Percentiles rank a stretch among this genome's conserved stretches.
These are phyloP conservation scores for Catocala nupta DNA, from an alignment of 2,888 invertebrate species.

Conservation along the genomic window DNA sequence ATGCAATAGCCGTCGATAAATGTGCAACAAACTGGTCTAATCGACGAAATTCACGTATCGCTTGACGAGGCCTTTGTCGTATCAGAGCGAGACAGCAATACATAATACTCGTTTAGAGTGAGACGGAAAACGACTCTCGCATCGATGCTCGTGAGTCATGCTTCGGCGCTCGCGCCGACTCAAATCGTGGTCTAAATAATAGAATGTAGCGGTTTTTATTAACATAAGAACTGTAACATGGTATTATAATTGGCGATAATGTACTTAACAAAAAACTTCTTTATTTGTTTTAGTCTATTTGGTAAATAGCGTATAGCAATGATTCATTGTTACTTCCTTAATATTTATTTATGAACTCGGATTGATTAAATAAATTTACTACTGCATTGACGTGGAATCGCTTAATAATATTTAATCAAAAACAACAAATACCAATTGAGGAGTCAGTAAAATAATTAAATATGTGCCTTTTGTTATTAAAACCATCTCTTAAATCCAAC, in stretches of 20 bases:
- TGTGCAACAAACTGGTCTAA: slow-evolving; percentile 35
- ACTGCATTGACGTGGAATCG: background rate
- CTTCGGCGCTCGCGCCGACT: slow-evolving; percentile 67
- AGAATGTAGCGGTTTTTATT: slow-evolving; percentile 34
- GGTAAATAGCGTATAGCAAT: background rate
- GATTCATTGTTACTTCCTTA: background rate
- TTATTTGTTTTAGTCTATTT: background rate
- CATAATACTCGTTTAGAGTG: slow-evolving; percentile 68
- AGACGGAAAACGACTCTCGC: slow-evolving; percentile 60
- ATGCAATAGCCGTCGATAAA: slow-evolving; percentile 42
- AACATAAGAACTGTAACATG: background rate
- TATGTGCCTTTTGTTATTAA: background rate
- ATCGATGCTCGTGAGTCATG: slow-evolving; percentile 79
- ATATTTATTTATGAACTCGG: background rate
- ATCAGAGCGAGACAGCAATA: slow-evolving; percentile 52
- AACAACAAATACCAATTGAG: too few species aligned
- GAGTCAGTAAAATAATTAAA: background rate
- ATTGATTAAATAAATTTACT: background rate
- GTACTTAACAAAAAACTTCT: background rate
- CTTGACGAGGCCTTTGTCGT: slow-evolving; percentile 48
- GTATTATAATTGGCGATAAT: slow-evolving; percentile 5
- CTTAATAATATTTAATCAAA: too few species aligned
- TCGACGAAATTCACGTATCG: slow-evolving; percentile 56
- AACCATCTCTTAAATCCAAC: background rate
- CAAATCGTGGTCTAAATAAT: slow-evolving; percentile 36